Evolutionary conservation across 2,113 vertebrate genomes (phyloP).

Genomic region (Mellivora capensis): DNA sequence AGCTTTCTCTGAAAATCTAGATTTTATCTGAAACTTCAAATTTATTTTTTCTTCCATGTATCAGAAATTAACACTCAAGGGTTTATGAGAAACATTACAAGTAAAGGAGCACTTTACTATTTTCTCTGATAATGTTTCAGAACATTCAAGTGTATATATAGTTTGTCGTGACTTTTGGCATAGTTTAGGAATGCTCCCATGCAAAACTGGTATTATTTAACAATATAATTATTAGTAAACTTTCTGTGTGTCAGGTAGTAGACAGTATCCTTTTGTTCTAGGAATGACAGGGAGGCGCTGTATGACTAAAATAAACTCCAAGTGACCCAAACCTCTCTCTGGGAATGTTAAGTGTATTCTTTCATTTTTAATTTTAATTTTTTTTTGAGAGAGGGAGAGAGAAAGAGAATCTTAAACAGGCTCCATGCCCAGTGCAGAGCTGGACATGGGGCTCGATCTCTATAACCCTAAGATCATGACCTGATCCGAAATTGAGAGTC

Average conservation of each 20-base stretch:
- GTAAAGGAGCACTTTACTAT: background rate
- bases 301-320: background rate
- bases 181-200: background rate
- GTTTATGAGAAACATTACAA: background rate
- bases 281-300: background rate
- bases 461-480: background rate
- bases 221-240: background rate
- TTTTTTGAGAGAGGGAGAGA: background rate
- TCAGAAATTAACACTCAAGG: background rate
- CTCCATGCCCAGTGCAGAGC: background rate
- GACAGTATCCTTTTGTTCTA: background rate
- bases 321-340: background rate
- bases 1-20: background rate
- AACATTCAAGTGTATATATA: background rate
- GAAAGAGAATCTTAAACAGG: background rate
- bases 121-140: background rate
- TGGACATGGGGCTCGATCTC: background rate
- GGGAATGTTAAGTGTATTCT: background rate
- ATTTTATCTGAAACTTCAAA: background rate
- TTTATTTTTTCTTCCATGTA: background rate
- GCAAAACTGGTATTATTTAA: background rate
- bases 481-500: background rate
- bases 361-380: background rate
- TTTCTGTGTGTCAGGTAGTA: background rate
- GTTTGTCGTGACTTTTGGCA: slow-evolving; percentile 7